Evolutionary conservation across 2,113 vertebrate species (phyloP).

Genomic region (Phrynosoma blainvillii): DNA sequence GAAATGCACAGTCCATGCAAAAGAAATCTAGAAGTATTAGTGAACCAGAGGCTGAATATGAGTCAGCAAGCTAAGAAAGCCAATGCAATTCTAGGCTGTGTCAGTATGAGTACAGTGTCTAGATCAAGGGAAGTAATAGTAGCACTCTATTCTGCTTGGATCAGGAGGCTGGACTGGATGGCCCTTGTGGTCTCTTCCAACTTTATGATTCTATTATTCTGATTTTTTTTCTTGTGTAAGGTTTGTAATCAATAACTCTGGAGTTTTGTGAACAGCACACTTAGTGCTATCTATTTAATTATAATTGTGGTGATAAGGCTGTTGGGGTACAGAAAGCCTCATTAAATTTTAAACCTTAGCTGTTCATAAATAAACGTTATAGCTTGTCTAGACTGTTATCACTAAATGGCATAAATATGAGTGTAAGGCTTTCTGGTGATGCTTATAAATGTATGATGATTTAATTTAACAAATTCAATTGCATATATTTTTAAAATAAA

Average conservation of each 20-base stretch:
- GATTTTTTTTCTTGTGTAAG: not conserved
- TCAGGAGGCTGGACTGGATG: too few species aligned
- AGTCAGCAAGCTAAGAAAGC: too few species aligned
- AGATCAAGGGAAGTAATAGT: too few species aligned
- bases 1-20: too few species aligned
- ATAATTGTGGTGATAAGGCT: not conserved
- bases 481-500: constrained; percentile 12
- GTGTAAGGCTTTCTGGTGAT: not conserved
- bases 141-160: too few species aligned
- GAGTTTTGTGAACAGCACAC: not conserved
- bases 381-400: constrained; percentile 14
- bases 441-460: constrained; percentile 10
- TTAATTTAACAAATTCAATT: not conserved
- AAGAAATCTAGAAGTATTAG: too few species aligned
- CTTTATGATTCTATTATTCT: too few species aligned
- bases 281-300: constrained; percentile 31
- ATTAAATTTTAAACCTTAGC: constrained; percentile 25
- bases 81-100: too few species aligned
- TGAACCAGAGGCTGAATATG: too few species aligned
- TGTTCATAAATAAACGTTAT: constrained; percentile 1
- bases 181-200: too few species aligned
- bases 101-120: too few species aligned
- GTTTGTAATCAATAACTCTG: constrained; percentile 23
- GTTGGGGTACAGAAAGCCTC: not conserved
- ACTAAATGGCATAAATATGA: not conserved